Base-by-base conservation (phyloP, 2,888 invertebrate species). In the Leptarthrus brevirostris region DNA sequence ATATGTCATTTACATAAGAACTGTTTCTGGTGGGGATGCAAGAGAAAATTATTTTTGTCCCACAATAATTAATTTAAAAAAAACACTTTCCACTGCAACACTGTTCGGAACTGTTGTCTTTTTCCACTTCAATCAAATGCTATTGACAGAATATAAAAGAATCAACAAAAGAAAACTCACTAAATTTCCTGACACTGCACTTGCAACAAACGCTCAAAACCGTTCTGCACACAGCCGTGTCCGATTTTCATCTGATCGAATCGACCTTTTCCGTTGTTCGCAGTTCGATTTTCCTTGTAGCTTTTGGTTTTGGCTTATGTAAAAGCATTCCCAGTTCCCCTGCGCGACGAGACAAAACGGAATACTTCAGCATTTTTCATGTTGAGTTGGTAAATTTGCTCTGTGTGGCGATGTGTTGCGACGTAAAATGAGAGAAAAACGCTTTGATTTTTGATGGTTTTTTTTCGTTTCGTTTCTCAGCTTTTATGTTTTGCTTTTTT, bases 211-310 rank as follows among this genome's bases (percentile, higher is more conserved):
- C 74, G 40, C 70, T 53, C 49, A 14, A 40, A 61, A 58, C 44
- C 24, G 58, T 24, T 73, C 72, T 66, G 52, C 24, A 44, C 72
- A 56, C 75, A 20, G 40, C 72, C 72, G 72, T 69, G 72, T 66
- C 72, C 75, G 56, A 75, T 69, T 72, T 75, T 72, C 75, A 66
- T 75, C 75, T 75, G 75, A 34, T 56, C 56, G n/a, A 12, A 40
- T 12, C 40, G 44, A 64, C 40, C 24, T 72, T 56, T 47, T n/a
- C 44, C 56, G 61, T 58, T 61, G 56, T 30, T 61, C 58, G 18
- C 44, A 16, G 30, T 34, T 69, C 69, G 69, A 49, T 69, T 52
- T 24, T 20, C 22, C 10, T 10, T 6, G 16, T 18, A 10, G 20
- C 58, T 18, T 20, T 34, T 8, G 6, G 58, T 5, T n/a, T 22